phyloP scores from a whole-genome alignment of 2,888 invertebrate species.

The Rhamphomyia laevipes region DNA sequence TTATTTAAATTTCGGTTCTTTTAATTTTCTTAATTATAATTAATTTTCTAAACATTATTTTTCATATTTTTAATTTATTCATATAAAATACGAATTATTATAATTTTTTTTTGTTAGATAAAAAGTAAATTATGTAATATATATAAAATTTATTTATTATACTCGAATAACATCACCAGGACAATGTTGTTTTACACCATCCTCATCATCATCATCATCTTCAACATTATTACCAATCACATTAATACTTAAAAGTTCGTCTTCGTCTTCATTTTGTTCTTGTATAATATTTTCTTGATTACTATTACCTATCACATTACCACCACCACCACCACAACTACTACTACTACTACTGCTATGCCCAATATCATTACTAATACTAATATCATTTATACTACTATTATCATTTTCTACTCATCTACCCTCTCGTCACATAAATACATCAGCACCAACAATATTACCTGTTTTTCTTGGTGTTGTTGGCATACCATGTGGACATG shows the following conservation, averaged over 20 bases:
- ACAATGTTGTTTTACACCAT: constrained; percentile 17
- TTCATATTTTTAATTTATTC: no score
- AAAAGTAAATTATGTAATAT: no score
- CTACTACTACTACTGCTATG: not conserved
- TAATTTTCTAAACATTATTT: no score
- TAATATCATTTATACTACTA: constrained; percentile 10
- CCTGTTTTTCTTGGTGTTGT: constrained; percentile 32
- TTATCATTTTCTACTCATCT: constrained; percentile 24
- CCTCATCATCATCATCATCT: constrained; percentile 7
- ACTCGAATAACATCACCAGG: constrained; percentile 37
- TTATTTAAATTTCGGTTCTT: no score
- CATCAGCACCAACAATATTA: constrained; percentile 50
- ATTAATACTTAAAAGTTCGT: constrained; percentile 12
- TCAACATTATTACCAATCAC: constrained; percentile 1
- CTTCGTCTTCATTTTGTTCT: constrained; percentile 20
- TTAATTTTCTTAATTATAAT: no score
- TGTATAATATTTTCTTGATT: constrained; percentile 9
- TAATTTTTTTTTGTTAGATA: no score
- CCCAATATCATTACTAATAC: not conserved
- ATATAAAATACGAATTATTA: no score
- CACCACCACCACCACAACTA: not conserved
- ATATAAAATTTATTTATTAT: constrained; percentile 16
- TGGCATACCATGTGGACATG: constrained; percentile 38
- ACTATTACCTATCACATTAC: not conserved
- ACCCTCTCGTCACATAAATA: constrained; percentile 63